phyloP scores from a whole-genome alignment of 2,888 invertebrate species.

The Mantis religiosa region DNA sequence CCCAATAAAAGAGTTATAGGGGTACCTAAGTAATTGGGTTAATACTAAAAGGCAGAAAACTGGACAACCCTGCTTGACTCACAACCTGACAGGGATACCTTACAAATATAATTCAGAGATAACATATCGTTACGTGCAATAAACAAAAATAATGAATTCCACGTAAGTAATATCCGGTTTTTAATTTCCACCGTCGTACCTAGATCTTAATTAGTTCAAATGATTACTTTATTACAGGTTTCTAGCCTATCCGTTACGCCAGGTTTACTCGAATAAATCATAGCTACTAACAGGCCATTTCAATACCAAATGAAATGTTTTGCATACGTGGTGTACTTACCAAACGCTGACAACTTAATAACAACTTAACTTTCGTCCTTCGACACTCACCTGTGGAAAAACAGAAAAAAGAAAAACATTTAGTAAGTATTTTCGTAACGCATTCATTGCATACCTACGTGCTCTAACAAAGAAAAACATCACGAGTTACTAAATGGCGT shows the following conservation, averaged over 20 bases:
- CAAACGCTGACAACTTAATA: not conserved
- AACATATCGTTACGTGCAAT: not conserved
- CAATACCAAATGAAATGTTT: not conserved
- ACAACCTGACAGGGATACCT: not conserved
- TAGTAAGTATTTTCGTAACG: not conserved
- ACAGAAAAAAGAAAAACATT: not conserved
- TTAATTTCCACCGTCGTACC: not conserved
- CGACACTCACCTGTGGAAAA: not conserved
- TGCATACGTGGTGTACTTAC: not conserved
- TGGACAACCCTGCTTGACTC: no score
- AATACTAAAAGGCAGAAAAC: no score
- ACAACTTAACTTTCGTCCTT: not conserved
- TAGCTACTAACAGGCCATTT: not conserved
- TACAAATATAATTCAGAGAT: not conserved
- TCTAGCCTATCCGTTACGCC: not conserved
- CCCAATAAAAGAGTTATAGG: no score
- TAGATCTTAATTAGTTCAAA: not conserved
- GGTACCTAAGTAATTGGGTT: no score
- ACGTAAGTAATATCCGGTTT: not conserved
- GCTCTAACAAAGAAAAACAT: not conserved
- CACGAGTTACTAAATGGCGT: not conserved
- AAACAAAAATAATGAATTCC: not conserved
- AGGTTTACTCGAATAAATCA: not conserved
- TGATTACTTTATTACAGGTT: not conserved
- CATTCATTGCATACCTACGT: not conserved